Conservation (phyloP, 2,888 invertebrate genomes). For the Nephrotoma guestfalica region DNA sequence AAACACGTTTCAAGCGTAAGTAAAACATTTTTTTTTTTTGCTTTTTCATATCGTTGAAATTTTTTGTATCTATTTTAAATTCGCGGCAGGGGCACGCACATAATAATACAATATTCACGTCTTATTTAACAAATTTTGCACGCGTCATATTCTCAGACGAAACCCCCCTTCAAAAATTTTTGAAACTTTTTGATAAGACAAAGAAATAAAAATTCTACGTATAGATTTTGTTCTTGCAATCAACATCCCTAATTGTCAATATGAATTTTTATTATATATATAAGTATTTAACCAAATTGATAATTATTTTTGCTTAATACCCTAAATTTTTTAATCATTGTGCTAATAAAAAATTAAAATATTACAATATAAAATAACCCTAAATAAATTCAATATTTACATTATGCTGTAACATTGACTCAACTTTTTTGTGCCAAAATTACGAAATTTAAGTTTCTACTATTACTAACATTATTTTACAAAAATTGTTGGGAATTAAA, state of each 20-base stretch:
- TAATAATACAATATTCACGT: not conserved
- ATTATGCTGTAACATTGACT: not conserved
- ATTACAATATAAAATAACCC: not conserved
- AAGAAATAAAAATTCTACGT: not conserved
- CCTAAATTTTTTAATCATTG: not conserved
- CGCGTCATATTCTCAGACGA: not conserved
- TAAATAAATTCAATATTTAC: not conserved
- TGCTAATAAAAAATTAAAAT: not conserved
- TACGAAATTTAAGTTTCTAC: not conserved
- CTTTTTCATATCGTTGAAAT: not conserved
- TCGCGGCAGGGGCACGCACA: not conserved
- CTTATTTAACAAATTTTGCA: not conserved
- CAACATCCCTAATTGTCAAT: not conserved
- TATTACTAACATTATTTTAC: not conserved
- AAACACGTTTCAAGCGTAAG: not conserved
- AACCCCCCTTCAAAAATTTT: not conserved
- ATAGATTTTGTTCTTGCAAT: not conserved
- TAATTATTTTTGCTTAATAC: not conserved
- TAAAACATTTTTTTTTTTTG: not conserved
- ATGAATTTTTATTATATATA: not conserved
- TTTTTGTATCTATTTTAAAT: not conserved
- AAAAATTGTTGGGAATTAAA: not conserved
- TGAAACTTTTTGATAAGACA: not conserved
- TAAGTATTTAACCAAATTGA: not conserved
- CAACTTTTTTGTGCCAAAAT: not conserved